phyloP scores from a whole-genome alignment of 1,140 invertebrate species.

The Medauroidea extradentata region DNA sequence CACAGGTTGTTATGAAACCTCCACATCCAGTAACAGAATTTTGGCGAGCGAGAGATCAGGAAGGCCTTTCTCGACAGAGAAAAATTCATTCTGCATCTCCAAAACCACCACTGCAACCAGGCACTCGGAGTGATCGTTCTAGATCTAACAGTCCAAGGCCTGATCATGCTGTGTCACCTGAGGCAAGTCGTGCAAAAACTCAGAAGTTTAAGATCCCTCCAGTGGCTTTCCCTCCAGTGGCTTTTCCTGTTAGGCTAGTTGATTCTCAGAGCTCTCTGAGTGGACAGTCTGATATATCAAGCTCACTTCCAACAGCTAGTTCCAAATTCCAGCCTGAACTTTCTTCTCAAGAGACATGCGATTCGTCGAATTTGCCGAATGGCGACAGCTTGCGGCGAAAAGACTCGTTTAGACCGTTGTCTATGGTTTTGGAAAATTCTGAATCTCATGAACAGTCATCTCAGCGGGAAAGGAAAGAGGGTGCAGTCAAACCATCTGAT shows the following conservation, averaged over 20 bases:
- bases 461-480: no score
- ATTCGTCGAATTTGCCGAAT: constrained; percentile 9
- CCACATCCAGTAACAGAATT: constrained; percentile 41
- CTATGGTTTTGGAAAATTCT: constrained; percentile 33
- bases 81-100: neutral
- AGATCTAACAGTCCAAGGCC: constrained; percentile 23
- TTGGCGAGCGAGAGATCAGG: constrained; percentile 57
- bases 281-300: constrained; percentile 28
- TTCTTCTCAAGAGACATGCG: constrained; percentile 3
- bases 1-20: constrained; percentile 39
- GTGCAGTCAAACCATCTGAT: no score
- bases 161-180: neutral
- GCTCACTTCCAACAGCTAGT: constrained; percentile 17
- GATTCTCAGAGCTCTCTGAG: constrained; percentile 36
- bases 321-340: constrained; percentile 7
- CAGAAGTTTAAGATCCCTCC: neutral
- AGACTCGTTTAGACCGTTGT: constrained; percentile 24
- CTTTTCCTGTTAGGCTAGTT: constrained; percentile 16
- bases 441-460: no score
- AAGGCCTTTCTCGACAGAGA: constrained; percentile 23
- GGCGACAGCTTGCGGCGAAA: constrained; percentile 39
- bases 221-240: neutral
- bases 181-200: neutral
- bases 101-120: neutral
- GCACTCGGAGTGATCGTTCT: constrained; percentile 17